phyloP scores from a whole-genome alignment of 2,113 vertebrate genomes.

The Perca fluviatilis region DNA sequence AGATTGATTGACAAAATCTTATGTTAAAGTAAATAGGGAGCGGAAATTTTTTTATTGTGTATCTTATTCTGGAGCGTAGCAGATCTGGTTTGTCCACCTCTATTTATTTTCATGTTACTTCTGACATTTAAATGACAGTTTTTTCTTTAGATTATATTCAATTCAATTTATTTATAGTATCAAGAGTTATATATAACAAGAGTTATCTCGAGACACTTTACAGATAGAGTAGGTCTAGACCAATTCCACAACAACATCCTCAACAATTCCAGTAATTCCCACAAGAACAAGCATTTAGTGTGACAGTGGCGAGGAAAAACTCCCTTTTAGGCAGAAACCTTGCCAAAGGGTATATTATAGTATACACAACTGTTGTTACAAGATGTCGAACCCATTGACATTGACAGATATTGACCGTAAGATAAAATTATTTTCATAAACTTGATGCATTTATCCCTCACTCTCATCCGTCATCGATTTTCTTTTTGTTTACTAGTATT shows the following conservation, averaged over 20 bases:
- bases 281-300: too few relatives aligned
- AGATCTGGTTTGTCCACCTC: not conserved
- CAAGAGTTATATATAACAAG: too few relatives aligned
- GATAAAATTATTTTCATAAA: conserved; percentile 32
- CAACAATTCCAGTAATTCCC: too few relatives aligned
- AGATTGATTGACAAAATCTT: conserved; percentile 12
- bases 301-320: too few relatives aligned
- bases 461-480: conserved; percentile 55
- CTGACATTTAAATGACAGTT: not conserved
- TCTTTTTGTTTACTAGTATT: conserved; percentile 62
- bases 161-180: too few relatives aligned
- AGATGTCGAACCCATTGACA: not conserved
- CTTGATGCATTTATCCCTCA: conserved; percentile 15
- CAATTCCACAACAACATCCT: too few relatives aligned
- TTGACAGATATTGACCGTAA: conserved; percentile 1
- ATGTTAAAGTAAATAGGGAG: conserved; percentile 29
- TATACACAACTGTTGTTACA: not conserved
- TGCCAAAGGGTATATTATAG: not conserved
- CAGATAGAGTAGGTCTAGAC: too few relatives aligned
- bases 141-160: not conserved
- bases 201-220: too few relatives aligned
- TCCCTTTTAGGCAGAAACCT: too few relatives aligned
- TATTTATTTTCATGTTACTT: conserved; percentile 12
- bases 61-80: not conserved
- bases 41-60: not conserved